A percentile compares a stretch with the other conserved stretches of the same genome.
Evolutionary conservation across 92 coral and sea anemone genomes (phyloP).

Genomic region (Diadumene lineata): DNA sequence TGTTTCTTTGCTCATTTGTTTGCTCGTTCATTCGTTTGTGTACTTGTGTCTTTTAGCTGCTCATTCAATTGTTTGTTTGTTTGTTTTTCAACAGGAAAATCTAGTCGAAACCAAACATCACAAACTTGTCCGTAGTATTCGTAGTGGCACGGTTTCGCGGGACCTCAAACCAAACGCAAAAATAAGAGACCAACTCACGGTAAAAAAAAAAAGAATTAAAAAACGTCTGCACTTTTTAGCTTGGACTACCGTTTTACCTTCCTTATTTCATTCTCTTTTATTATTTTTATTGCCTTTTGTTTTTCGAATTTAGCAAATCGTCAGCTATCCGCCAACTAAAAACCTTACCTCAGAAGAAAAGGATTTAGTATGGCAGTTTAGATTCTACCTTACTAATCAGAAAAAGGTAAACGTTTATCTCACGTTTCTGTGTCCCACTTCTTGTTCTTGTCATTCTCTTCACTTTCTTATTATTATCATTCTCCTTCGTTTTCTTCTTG

Average conservation of each 20-base stretch:
- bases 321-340: slow-evolving; percentile 95
- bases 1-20: neutral
- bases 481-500: no score
- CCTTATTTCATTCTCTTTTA: neutral
- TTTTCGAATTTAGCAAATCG: slow-evolving; percentile 74
- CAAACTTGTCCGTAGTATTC: slow-evolving; percentile 89
- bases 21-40: neutral
- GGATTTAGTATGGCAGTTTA: slow-evolving; percentile 97
- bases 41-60: neutral
- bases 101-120: slow-evolving; percentile 95
- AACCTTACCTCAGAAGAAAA: slow-evolving; percentile 93
- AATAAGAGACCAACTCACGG: slow-evolving; percentile 93
- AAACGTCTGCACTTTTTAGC: no score
- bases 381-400: slow-evolving; percentile 95
- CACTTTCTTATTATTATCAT: no score
- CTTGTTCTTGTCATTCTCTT: no score
- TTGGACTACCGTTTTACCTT: neutral
- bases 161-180: slow-evolving; percentile 97
- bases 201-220: slow-evolving; percentile 16
- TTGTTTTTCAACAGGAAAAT: slow-evolving; percentile 71
- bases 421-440: no score
- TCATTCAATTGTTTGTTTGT: neutral
- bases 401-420: slow-evolving; percentile 87
- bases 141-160: slow-evolving; percentile 95
- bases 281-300: neutral